Base-by-base conservation (phyloP, 2,797 vertebrate genomes). In the Mastacembelus armatus region DNA sequence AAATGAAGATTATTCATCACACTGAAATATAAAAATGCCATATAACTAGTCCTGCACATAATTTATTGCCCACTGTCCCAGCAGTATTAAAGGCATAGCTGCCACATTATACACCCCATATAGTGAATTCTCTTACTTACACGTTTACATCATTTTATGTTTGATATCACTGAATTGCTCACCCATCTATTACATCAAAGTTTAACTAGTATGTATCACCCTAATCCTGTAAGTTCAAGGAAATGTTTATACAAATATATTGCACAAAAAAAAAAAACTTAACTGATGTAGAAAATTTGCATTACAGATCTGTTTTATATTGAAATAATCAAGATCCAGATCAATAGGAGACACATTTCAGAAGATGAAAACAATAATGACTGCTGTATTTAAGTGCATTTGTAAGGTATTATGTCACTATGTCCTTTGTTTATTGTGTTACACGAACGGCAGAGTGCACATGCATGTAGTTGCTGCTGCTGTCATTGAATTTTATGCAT, bases 341-440 rank as follows among this genome's bases (percentile, higher is more conserved):
- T 80, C 80, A 64, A 66, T 66, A 11, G 5, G 9, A 81, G 86
- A 29, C 11, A 4, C 0, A 51, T 58, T 69, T 55, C 12, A 26
- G 66, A 67, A 56, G 57, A 75, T 61, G n/a, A 26, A 58, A 55
- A 18, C 7, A 49, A 32, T 12, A 18, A 1, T 38, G 7, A 66
- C 10, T 56, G 26, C 50, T 77, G 21, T n/a, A 74, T 68, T 6
- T 57, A 45, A 47, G 45, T 7, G 40, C 14, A 24, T 62, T 21
- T 30, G 29, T 50, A 40, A 27, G 38, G 15, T 29, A 8, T 40
- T 60, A 21, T 35, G 14, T 66, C 24, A 38, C 3, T 36, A 38
- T 36, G 59, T n/a, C 40, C 16, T 30, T 40, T 54, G 21, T 45
- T 64, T 18, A 4, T 5, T 42, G n/a, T 51, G 10, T 35, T 10